Evolutionary conservation across 2,888 invertebrate species (phyloP), one percentile per base, ranked within the genome.

Genomic region (Leptinotarsa peninsularis): DNA sequence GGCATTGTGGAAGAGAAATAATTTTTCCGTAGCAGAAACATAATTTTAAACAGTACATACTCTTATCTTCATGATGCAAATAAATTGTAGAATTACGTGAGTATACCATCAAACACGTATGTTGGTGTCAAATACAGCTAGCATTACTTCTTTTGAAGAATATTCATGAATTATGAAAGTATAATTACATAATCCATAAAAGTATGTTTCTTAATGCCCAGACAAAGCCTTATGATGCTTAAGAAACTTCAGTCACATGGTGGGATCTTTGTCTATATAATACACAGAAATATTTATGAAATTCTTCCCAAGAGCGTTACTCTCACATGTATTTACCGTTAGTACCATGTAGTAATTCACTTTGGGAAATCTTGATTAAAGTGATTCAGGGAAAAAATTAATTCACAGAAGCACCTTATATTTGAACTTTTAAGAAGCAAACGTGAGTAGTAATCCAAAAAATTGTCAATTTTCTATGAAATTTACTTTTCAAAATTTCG

Each of bases 321-420:
- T 82, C 82, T 82, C 82, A 81, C 80, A 80, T 81, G 80, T 79
- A 71, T 76, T 78, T 80, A 81, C 82, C 82, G 82, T 82, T 83
- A 82, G 69, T 67, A 72, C n/a, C 33, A 73, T 74, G 76, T 78
- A 76, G 77, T 71, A 49, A 58, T 70, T 56, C 17, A 49, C 69
- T 27, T 15, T 15, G n/a, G 54, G 18, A 27, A 68, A 49, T 56
- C 43, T 43, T 52, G 52, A 52, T 52, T 1, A 15, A 17, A 15
- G n/a, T 15, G 52, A 52, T 17, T 52, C n/a, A 17, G 1, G 1
- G 15, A 52, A 17, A 7, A 52, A 5, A 58, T 58, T 4, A n/a
- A 21, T 43, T 43, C 43, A 10, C 10, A 43, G 10, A 43, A 43
- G 2, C 3, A 43, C 10, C 33, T 5, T 33, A 33, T 33, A 33